Evolutionary conservation across 2,797 vertebrate genomes (phyloP).

Genomic region (Halcyon leucocephala): DNA sequence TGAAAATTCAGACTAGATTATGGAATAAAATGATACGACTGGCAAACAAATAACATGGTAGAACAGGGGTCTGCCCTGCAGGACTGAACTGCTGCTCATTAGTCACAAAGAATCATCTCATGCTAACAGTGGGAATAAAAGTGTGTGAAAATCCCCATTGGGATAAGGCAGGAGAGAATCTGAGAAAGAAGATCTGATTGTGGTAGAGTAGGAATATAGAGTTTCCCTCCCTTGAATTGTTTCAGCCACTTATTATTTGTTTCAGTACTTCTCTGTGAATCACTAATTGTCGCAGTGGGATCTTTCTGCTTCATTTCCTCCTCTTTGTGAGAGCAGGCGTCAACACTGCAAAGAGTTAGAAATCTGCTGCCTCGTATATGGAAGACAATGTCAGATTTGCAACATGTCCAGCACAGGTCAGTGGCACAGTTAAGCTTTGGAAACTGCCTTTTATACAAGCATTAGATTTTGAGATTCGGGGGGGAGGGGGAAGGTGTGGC

Average conservation of each 20-base stretch:
- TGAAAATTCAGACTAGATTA: constrained; percentile 20
- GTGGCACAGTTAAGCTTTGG: constrained; percentile 6
- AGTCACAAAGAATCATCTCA: neutral
- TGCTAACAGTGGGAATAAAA: neutral
- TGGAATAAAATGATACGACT: constrained; percentile 13
- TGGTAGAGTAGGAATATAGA: constrained; percentile 33
- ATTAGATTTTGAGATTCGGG: neutral
- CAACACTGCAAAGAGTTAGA: constrained; percentile 63
- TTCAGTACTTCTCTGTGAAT: constrained; percentile 58
- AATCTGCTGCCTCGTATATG: constrained; percentile 29
- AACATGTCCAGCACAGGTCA: constrained; percentile 40
- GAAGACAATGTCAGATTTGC: constrained; percentile 31
- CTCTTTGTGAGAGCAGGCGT: constrained; percentile 55
- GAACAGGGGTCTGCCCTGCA: neutral
- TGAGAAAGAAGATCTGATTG: constrained; percentile 48
- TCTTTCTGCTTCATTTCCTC: constrained; percentile 68
- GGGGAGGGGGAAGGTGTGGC: neutral
- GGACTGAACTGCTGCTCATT: neutral
- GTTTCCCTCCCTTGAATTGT: constrained; percentile 46
- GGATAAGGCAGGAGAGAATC: constrained; percentile 14
- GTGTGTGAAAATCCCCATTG: constrained; percentile 3
- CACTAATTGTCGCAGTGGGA: constrained; percentile 62
- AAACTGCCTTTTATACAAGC: neutral
- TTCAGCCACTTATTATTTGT: constrained; percentile 56
- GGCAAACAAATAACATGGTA: neutral